Base-by-base conservation (phyloP, 2,888 invertebrate species). In the Mythimna impura region DNA sequence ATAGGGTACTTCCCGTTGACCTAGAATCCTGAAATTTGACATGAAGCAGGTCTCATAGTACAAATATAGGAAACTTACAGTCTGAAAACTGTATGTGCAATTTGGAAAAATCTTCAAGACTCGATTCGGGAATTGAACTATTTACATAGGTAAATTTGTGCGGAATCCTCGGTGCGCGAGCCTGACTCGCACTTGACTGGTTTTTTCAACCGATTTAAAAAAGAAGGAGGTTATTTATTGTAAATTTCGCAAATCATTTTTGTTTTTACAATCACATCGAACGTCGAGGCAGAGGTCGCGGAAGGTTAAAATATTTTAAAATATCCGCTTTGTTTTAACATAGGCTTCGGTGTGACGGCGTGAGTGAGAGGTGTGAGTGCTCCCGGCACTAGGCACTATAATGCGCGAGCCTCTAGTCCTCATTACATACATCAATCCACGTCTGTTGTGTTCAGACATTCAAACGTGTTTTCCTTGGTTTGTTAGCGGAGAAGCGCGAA, bases 401-500 rank as follows among this genome's bases (percentile, higher is more conserved):
- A 22, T 61, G 10, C 25, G 3, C 62, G 36, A 70, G 58, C 61
- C 60, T 71, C 55, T 64, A 73, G 72, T 63, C 66, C 79, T 79
- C 68, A 83, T 81, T 86, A 76, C 78, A 76, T 71, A 78, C 80
- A 86, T 83, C 79, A 83, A 82, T 87, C 84, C 78, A 78, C 69
- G 80, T 83, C 80, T 81, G 75, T 76, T 76, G 66, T 86, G 74
- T 70, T 84, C 74, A 74, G 76, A 80, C 78, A 78, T 82, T 80
- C 80, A 76, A 78, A 82, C 86, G 84, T 89, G 84, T 90, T 91
- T 89, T 87, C 87, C 86, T 86, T 88, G 86, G 85, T 90, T 91
- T 89, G 89, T 92, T 93, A 91, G 89, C 88, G 82, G 68, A 78
- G 83, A 71, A 84, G 78, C 83, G 91, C 90, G 89, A 92, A 89